A percentile compares a stretch with the other conserved stretches of the same genome.
Evolutionary conservation across 1,140 invertebrate genomes (phyloP).

Genomic region (Sarcophaga bullata): DNA sequence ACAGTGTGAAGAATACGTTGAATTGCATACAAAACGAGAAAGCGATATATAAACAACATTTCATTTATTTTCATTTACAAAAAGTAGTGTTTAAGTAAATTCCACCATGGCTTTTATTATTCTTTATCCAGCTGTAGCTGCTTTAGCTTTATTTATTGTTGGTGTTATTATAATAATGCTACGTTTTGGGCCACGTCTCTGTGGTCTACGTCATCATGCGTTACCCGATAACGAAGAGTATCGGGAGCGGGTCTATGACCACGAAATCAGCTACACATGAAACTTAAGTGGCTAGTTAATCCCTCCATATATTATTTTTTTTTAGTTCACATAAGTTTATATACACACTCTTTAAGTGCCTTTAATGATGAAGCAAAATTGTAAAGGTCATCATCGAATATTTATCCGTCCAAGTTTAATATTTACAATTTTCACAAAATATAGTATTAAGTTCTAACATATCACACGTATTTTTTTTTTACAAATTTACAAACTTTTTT

Average conservation of each 20-base stretch:
- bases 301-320: background rate
- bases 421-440: background rate
- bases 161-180: constrained; percentile 79
- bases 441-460: background rate
- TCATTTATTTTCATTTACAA: background rate
- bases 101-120: constrained; percentile 74
- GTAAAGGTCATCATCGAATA: too few species aligned
- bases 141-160: constrained; percentile 77
- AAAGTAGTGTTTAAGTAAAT: constrained; percentile 38
- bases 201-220: constrained; percentile 74
- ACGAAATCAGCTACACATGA: constrained; percentile 70
- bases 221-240: constrained; percentile 71
- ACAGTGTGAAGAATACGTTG: constrained; percentile 74
- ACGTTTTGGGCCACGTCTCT: constrained; percentile 75
- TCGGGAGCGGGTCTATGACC: constrained; percentile 72
- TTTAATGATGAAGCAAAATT: background rate
- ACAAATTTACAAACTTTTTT: constrained; percentile 17
- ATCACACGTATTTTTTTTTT: background rate
- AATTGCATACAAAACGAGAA: constrained; percentile 78
- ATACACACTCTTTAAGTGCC: background rate
- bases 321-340: background rate
- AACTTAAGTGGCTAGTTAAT: constrained; percentile 8
- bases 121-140: constrained; percentile 78
- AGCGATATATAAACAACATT: constrained; percentile 76
- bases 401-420: background rate